A percentile compares a stretch with the other conserved stretches of the same genome.
Conservation (phyloP, 92 coral and sea anemone genomes). For the Porites cylindrica region DNA sequence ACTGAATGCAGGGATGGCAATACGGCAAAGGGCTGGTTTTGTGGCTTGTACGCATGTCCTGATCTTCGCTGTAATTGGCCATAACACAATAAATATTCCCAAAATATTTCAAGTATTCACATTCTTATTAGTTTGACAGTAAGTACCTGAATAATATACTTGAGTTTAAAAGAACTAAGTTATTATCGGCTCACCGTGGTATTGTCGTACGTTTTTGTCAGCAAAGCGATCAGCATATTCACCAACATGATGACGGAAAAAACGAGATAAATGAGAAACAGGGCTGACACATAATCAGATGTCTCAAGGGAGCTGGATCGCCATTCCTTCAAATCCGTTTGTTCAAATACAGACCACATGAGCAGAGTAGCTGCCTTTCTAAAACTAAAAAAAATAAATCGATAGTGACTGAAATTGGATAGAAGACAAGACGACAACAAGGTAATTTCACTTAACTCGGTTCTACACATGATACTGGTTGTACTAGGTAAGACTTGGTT, state of each 20-base stretch:
- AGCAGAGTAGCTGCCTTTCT: neutral
- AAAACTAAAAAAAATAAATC: neutral
- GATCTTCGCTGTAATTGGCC: no score
- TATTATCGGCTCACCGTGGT: conserved; percentile 10
- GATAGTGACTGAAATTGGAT: neutral
- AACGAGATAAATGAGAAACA: conserved; percentile 24
- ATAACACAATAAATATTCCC: no score
- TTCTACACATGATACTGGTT: no score
- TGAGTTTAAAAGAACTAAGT: neutral
- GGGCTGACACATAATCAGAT: neutral
- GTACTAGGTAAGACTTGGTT: no score
- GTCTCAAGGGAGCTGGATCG: neutral
- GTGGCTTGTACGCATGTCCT: neutral
- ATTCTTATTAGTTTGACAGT: neutral
- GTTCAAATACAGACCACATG: conserved; percentile 49
- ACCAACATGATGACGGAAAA: conserved; percentile 36
- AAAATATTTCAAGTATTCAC: neutral
- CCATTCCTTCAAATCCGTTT: neutral
- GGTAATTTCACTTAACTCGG: no score
- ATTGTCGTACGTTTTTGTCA: conserved; percentile 28
- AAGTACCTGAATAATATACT: neutral
- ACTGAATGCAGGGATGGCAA: no score
- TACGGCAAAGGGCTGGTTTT: no score
- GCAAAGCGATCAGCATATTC: conserved; percentile 11
- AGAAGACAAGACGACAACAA: neutral